phyloP scores from a whole-genome alignment of 2,888 invertebrate genomes.

The Maniola hyperantus region DNA sequence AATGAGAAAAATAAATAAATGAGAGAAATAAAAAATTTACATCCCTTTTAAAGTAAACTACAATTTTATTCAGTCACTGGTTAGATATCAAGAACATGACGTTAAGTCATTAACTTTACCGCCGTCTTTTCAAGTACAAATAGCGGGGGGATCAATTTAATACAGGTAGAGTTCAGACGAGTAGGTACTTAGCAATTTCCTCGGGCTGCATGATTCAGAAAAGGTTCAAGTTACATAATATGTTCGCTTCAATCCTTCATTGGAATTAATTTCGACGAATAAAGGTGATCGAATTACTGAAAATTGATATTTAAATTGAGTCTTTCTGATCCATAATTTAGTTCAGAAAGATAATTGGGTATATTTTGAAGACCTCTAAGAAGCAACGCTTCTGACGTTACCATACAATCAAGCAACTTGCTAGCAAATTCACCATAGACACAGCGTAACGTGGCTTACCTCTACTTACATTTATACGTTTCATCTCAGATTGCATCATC shows the following conservation, averaged over 20 bases:
- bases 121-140: conserved; percentile 20
- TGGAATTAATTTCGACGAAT: conserved; percentile 26
- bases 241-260: conserved; percentile 24
- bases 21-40: too few relatives aligned
- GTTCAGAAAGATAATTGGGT: neutral
- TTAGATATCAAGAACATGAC: neutral
- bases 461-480: too few relatives aligned
- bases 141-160: conserved; percentile 20
- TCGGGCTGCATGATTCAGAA: conserved; percentile 28
- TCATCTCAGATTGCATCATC: too few relatives aligned
- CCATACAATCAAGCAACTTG: too few relatives aligned
- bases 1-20: too few relatives aligned
- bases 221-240: conserved; percentile 28
- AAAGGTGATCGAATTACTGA: conserved; percentile 25
- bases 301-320: conserved; percentile 17
- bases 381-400: too few relatives aligned
- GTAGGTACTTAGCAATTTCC: conserved; percentile 27
- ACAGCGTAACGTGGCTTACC: too few relatives aligned
- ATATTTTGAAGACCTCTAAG: neutral
- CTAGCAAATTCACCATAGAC: too few relatives aligned
- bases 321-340: neutral
- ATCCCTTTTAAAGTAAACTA: neutral
- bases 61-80: neutral
- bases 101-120: neutral
- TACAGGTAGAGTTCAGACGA: conserved; percentile 25